Base-by-base conservation (phyloP, 1,140 invertebrate genomes). In the Parapsyche elsis region DNA sequence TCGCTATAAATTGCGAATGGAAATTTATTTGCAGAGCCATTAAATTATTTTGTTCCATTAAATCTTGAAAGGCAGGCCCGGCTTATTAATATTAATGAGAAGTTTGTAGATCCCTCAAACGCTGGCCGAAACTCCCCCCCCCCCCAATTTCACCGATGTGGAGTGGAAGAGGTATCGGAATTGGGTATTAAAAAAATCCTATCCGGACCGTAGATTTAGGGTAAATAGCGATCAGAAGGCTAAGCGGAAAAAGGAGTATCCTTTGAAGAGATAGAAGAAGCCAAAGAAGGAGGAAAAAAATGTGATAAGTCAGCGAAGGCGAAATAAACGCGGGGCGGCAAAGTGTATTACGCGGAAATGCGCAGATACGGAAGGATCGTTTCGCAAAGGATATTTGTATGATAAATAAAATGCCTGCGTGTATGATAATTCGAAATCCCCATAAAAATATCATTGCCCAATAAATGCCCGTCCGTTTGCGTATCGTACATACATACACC, bases 271-370 rank as follows among this genome's bases (percentile, higher is more conserved):
- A 46, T 74, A 19, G 5, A n/a, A 7, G 71, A 49, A 2, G 12
- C n/a, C n/a, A n/a, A 64, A 67, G 49, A 79, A 76, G 9, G 44
- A 74, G 9, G 24, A 38, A 67, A 77, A 80, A 80, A 80, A 80
- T 61, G 71, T 80, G 79, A 80, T 80, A 80, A 80, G 79, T 80
- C 79, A 80, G 79, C 79, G 30, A 80, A 70, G 57, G 9, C 9
- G 76, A 78, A 70, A 78, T 64, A 64, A 64, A 64, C 38, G 53
- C 53, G 57, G 76, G 24, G 12, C 59, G 5, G n/a, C 46, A 21
- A 26, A 79, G 67, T 73, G 76, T 78, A 78, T 78, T 49, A 78
- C 76, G 26, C 67, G 59, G 67, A 77, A 78, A 78, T 24, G 24
- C 16, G 21, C 14, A 75, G n/a, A 79, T 16, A 79, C 26, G 49